These are phyloP conservation scores for Artemia sp. DNA, from an alignment of 2,888 invertebrate genomes.

Conservation along the genomic window DNA sequence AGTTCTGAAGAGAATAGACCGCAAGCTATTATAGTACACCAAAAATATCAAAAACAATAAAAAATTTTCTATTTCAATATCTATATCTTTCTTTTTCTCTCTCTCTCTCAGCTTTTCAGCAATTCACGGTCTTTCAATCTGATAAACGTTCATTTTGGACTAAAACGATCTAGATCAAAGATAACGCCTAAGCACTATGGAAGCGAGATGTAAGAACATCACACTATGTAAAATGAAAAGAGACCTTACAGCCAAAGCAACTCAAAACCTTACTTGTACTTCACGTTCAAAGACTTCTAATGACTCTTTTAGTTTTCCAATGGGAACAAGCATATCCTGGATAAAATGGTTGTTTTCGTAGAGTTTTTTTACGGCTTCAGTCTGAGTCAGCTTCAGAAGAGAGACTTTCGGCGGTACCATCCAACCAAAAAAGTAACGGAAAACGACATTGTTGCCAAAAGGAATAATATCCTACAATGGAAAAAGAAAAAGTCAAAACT, in stretches of 20 bases:
- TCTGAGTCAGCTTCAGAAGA: conserved; percentile 57
- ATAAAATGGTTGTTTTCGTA: conserved; percentile 61
- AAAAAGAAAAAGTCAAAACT: not conserved
- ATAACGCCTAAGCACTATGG: no score
- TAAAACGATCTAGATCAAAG: no score
- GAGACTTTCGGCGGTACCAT: conserved; percentile 65
- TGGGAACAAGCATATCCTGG: conserved; percentile 62
- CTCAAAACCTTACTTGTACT: conserved; percentile 38
- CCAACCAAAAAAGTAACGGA: conserved; percentile 59
- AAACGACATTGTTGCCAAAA: conserved; percentile 56
- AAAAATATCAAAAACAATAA: no score
- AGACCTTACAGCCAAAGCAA: not conserved
- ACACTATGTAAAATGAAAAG: no score
- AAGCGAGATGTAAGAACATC: no score
- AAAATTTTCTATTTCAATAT: no score
- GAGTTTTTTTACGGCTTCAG: conserved; percentile 46
- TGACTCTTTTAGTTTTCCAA: conserved; percentile 42
- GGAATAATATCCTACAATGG: conserved; percentile 53
- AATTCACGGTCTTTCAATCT: no score
- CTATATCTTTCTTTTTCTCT: no score
- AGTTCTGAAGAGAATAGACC: no score
- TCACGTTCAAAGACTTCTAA: conserved; percentile 47
- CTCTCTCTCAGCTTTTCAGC: no score
- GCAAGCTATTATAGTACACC: no score
- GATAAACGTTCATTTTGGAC: no score